Base-by-base conservation (phyloP, 2,797 vertebrate genomes). In the Caiman crocodilus region DNA sequence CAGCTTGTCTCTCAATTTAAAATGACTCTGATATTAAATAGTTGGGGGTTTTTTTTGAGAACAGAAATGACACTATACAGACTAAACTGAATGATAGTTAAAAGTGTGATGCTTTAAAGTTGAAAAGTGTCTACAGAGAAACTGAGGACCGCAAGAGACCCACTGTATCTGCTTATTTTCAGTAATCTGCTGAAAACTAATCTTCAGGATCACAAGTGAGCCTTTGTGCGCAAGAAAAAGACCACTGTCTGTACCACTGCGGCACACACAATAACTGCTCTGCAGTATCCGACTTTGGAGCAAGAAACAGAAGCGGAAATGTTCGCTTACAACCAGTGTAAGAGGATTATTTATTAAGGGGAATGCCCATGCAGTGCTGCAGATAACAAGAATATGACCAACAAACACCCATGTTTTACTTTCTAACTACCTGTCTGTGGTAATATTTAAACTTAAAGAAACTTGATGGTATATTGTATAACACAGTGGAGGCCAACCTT, bases 151-250 rank as follows among this genome's bases (percentile, higher is more conserved):
- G 76, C 75, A 83, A 94, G 76, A 94, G 78, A 84, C 14, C 4
- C 71, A 79, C 20, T 21, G 8, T 65, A 80, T 74, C 76, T 84
- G 30, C 16, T 89, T 65, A 74, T 71, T 78, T 89, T 61, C 64
- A 89, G 74, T 71, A 79, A 94, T 90, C 88, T 76, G 55, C 78
- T 91, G 88, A 91, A 96, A 96, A 88, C 79, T 60, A 77, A 88
- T 87, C 77, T 90, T 76, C 77, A 79, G 71, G 55, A 64, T 58
- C 86, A 97, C 96, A 96, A 96, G n/a, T 35, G 83, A 93, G 83
- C 25, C 95, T 94, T 71, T 97, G 93, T 97, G 81, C 14, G 5
- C 2, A 60, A 63, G 59, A 67, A 85, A 86, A 87, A 93, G 13
- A 20, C 42, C 55, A 79, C 80, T 86, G 83, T 87, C 73, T 67